phyloP scores from a whole-genome alignment of 2,888 invertebrate genomes.

The Bellardia pandia region DNA sequence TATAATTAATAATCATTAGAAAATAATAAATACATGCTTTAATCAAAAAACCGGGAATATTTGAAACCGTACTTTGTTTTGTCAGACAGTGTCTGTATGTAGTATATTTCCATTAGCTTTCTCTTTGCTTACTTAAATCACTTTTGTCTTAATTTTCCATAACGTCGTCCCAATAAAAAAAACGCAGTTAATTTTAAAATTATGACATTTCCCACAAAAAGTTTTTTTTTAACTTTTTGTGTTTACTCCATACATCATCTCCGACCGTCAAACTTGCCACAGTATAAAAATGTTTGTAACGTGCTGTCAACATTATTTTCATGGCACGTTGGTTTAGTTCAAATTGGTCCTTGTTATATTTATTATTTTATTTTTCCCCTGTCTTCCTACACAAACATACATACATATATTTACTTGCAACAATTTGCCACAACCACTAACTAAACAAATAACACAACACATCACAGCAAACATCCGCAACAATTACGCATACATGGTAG shows the following conservation, averaged over 20 bases:
- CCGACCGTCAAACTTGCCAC: conserved; percentile 29
- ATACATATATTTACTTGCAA: conserved; percentile 41
- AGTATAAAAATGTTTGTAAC: conserved; percentile 54
- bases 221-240: background rate
- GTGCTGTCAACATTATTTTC: conserved; percentile 71
- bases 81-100: too few species aligned
- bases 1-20: too few species aligned
- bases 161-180: background rate
- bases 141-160: background rate
- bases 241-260: conserved; percentile 29
- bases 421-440: conserved; percentile 67
- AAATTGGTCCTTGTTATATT: conserved; percentile 62
- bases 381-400: conserved; percentile 4
- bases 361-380: conserved; percentile 38
- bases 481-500: conserved; percentile 68
- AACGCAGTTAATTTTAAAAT: conserved; percentile 33
- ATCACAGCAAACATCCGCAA: conserved; percentile 69
- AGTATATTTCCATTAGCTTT: too few species aligned
- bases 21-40: too few species aligned
- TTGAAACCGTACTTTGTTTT: too few species aligned
- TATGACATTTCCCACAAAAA: conserved; percentile 34
- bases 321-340: conserved; percentile 68
- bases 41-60: too few species aligned
- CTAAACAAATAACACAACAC: conserved; percentile 68
- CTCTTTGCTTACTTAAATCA: too few species aligned